These are phyloP conservation scores for Bombus difficillimus DNA, from an alignment of 1,140 invertebrate genomes.

Conservation along the genomic window DNA sequence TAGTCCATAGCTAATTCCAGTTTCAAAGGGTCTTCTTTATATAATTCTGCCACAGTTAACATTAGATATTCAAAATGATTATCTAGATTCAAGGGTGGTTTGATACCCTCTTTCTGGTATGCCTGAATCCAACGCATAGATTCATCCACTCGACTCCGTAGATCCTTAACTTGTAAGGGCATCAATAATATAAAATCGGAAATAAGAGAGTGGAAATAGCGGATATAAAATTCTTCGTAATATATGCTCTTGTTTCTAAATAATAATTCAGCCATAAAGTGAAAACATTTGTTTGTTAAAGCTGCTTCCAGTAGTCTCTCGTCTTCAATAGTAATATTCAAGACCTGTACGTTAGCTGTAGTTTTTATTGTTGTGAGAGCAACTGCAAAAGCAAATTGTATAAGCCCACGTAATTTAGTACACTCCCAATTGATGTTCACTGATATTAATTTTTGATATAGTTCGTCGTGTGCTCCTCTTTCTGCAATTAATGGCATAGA, in stretches of 20 bases:
- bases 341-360: constrained; percentile 79
- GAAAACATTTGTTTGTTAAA: constrained; percentile 91
- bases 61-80: constrained; percentile 93
- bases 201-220: constrained; percentile 92
- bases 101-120: constrained; percentile 91
- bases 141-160: constrained; percentile 94
- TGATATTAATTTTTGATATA: constrained; percentile 84
- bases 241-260: constrained; percentile 88
- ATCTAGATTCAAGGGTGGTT: constrained; percentile 89
- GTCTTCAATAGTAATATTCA: constrained; percentile 77
- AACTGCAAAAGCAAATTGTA: constrained; percentile 91
- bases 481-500: constrained; percentile 89
- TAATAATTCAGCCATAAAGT: constrained; percentile 89
- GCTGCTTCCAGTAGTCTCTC: constrained; percentile 88
- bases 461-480: constrained; percentile 84
- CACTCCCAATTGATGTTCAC: constrained; percentile 85
- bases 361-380: constrained; percentile 90
- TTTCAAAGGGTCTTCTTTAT: constrained; percentile 88
- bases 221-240: constrained; percentile 92
- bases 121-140: constrained; percentile 91
- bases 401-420: constrained; percentile 87
- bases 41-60: constrained; percentile 90
- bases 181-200: constrained; percentile 97
- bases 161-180: constrained; percentile 94
- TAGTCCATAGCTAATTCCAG: constrained; percentile 90